These are phyloP conservation scores for Drosophila nasuta DNA, from an alignment of 1,140 invertebrate genomes.

Conservation along the genomic window DNA sequence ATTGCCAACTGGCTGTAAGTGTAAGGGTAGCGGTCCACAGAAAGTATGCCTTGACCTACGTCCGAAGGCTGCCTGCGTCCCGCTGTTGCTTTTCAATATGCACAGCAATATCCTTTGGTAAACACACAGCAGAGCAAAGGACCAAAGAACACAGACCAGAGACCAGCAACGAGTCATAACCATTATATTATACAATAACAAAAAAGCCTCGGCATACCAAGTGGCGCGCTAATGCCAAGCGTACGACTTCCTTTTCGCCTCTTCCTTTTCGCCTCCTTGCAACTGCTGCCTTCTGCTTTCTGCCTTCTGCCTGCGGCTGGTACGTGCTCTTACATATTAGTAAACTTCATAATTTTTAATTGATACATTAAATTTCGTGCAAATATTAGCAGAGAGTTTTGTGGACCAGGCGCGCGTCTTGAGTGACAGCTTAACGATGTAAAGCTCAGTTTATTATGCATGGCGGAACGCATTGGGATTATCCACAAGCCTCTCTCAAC, in stretches of 20 bases:
- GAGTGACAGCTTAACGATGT: slow-evolving; percentile 81
- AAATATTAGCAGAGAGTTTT: slow-evolving; percentile 68
- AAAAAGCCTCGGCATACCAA: slow-evolving; percentile 70
- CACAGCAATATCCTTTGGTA: slow-evolving; percentile 82
- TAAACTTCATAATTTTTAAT: slow-evolving; percentile 85
- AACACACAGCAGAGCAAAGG: slow-evolving; percentile 59
- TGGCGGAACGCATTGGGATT: slow-evolving; percentile 59
- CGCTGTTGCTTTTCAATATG: slow-evolving; percentile 78
- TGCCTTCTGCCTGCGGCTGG: slow-evolving; percentile 21
- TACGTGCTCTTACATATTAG: slow-evolving; percentile 84
- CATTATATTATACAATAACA: slow-evolving; percentile 82
- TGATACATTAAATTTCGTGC: slow-evolving; percentile 84
- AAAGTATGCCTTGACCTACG: slow-evolving; percentile 79
- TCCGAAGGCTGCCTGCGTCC: slow-evolving; percentile 38
- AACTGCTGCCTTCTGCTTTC: background rate
- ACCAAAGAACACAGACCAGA: background rate
- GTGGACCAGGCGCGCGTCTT: slow-evolving; percentile 32
- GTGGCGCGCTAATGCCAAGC: slow-evolving; percentile 69
- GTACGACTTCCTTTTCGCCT: background rate
- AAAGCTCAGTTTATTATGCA: slow-evolving; percentile 81
- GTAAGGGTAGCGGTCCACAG: slow-evolving; percentile 29
- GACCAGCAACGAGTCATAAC: slow-evolving; percentile 10
- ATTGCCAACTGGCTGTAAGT: slow-evolving; percentile 63
- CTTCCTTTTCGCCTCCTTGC: background rate
- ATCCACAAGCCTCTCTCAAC: slow-evolving; percentile 40